phyloP scores from a whole-genome alignment of 2,888 invertebrate species.

The Epinotia brunnichana region DNA sequence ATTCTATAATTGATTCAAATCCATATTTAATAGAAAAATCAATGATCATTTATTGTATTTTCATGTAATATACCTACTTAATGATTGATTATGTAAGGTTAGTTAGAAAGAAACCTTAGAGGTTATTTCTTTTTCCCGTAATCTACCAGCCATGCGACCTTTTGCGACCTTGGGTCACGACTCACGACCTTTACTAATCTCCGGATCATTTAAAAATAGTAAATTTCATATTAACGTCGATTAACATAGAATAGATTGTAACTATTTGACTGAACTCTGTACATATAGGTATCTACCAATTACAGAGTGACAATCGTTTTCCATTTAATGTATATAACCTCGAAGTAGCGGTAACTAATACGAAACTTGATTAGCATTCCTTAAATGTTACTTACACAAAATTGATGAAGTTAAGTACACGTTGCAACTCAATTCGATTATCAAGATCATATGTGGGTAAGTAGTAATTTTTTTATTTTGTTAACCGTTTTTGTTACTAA shows the following conservation, averaged over 20 bases:
- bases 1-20: too few relatives aligned
- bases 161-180: conserved; percentile 44
- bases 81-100: not conserved
- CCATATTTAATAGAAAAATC: too few relatives aligned
- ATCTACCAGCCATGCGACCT: conserved; percentile 7
- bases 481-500: too few relatives aligned
- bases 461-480: too few relatives aligned
- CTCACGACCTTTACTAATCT: conserved; percentile 43
- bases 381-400: not conserved
- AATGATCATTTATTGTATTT: not conserved
- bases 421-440: not conserved
- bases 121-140: not conserved
- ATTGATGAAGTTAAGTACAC: not conserved
- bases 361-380: not conserved
- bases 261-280: not conserved
- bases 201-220: not conserved
- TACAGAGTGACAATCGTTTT: not conserved
- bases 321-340: conserved; percentile 13
- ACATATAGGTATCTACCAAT: not conserved
- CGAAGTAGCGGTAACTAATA: not conserved
- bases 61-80: not conserved
- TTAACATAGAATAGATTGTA: not conserved
- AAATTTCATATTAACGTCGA: not conserved
- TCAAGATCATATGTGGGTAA: not conserved
- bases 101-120: conserved; percentile 10